phyloP scores from a whole-genome alignment of 1,140 invertebrate species.

The Apis laboriosa region DNA sequence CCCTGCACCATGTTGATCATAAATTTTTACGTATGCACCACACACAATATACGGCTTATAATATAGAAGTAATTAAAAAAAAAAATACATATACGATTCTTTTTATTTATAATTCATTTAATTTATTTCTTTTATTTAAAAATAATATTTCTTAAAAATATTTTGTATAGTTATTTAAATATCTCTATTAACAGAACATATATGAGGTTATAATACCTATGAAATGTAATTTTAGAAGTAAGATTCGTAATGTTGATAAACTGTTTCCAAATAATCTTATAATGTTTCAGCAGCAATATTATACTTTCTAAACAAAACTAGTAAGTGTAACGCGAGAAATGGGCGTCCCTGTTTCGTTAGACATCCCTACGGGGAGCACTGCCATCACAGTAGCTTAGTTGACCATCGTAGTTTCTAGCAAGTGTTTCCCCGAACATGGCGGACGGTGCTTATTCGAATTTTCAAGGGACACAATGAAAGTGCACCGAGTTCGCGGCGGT shows the following conservation, averaged over 20 bases:
- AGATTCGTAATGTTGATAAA: background rate
- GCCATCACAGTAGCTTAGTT: conserved; percentile 37
- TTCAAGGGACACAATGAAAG: conserved; percentile 69
- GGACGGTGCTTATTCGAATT: conserved; percentile 71
- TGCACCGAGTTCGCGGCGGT: conserved; percentile 60
- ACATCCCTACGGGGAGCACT: conserved; percentile 53
- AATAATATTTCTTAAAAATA: too few species aligned
- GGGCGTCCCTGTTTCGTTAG: background rate
- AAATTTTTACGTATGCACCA: background rate
- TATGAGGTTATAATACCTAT: background rate
- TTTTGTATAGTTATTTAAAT: background rate
- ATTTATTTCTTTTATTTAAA: background rate
- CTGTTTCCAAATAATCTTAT: background rate
- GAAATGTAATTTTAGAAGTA: background rate
- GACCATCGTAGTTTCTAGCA: conserved; percentile 65
- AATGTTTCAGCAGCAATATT: background rate
- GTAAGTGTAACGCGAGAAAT: background rate
- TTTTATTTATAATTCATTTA: background rate
- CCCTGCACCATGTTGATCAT: conserved; percentile 8
- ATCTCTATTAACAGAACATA: background rate
- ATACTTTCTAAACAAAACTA: background rate
- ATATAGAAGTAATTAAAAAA: too few species aligned
- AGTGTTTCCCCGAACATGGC: conserved; percentile 74
- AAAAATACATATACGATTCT: too few species aligned
- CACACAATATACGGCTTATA: background rate